A percentile compares a stretch with the other conserved stretches of the same genome.
Evolutionary conservation across 2,113 vertebrate species (phyloP).

Genomic region (Prunella himalayana): DNA sequence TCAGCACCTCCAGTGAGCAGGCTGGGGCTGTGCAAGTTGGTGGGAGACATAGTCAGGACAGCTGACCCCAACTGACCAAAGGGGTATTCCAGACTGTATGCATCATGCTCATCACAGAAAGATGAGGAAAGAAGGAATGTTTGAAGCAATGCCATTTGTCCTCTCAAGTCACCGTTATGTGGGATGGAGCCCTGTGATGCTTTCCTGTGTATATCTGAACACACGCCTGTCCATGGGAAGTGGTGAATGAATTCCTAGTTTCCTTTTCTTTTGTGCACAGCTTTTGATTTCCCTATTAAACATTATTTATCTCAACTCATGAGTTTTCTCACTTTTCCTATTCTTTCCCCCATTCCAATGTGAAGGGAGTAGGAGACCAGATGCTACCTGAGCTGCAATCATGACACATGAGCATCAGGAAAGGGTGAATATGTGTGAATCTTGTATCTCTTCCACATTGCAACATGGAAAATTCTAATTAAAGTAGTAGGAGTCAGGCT

Average conservation of each 20-base stretch:
- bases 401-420: neutral
- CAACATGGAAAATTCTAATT: neutral
- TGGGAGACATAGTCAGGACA: neutral
- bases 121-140: neutral
- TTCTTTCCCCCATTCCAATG: neutral
- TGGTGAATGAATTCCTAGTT: neutral
- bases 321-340: neutral
- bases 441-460: neutral
- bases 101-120: neutral
- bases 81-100: neutral
- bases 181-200: neutral
- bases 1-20: neutral
- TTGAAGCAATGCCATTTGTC: rapidly evolving
- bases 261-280: neutral
- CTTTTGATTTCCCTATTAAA: neutral
- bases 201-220: neutral
- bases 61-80: neutral
- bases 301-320: neutral
- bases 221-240: neutral
- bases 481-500: neutral
- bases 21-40: neutral
- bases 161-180: rapidly evolving
- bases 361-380: neutral
- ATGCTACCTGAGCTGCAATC: no score
- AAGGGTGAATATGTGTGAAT: neutral